A percentile compares a stretch with the other conserved stretches of the same genome.
These are phyloP conservation scores for Parelbella ahira DNA, from an alignment of 2,888 invertebrate species.

Conservation along the genomic window DNA sequence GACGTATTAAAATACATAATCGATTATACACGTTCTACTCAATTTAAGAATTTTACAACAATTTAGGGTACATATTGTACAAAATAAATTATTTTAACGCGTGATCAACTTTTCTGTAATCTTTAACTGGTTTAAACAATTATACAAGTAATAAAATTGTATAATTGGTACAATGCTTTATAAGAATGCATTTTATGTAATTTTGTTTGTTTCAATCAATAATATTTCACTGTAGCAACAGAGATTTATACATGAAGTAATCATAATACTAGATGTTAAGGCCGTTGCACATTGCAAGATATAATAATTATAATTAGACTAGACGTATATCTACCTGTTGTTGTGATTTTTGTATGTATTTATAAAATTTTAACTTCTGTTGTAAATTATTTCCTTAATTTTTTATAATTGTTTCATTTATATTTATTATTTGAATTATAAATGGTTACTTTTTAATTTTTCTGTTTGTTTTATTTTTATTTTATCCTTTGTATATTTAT, in stretches of 20 bases:
- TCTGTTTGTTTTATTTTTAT: conserved; percentile 31
- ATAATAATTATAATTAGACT: conserved; percentile 11
- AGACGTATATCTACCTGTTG: conserved; percentile 28
- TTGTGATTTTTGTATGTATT: conserved; percentile 39
- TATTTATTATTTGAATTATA: conserved; percentile 40
- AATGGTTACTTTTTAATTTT: conserved; percentile 42
- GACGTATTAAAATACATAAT: no score
- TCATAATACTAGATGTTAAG: conserved; percentile 14
- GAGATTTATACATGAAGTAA: conserved; percentile 25
- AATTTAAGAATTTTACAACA: conserved; percentile 2
- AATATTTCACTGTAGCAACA: no score
- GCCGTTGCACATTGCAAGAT: conserved; percentile 9
- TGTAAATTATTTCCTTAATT: conserved; percentile 42
- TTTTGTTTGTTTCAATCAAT: no score
- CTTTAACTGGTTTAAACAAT: not conserved
- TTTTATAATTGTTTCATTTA: conserved; percentile 31
- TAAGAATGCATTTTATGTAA: not conserved
- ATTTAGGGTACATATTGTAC: not conserved
- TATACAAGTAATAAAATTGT: conserved; percentile 1
- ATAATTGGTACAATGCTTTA: not conserved
- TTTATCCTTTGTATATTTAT: conserved; percentile 10
- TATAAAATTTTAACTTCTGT: conserved; percentile 40
- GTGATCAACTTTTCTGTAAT: not conserved
- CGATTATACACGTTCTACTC: no score
- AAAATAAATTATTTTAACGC: no score